Evolutionary conservation across 2,797 vertebrate species (phyloP).

Genomic region (Girardinus metallicus): DNA sequence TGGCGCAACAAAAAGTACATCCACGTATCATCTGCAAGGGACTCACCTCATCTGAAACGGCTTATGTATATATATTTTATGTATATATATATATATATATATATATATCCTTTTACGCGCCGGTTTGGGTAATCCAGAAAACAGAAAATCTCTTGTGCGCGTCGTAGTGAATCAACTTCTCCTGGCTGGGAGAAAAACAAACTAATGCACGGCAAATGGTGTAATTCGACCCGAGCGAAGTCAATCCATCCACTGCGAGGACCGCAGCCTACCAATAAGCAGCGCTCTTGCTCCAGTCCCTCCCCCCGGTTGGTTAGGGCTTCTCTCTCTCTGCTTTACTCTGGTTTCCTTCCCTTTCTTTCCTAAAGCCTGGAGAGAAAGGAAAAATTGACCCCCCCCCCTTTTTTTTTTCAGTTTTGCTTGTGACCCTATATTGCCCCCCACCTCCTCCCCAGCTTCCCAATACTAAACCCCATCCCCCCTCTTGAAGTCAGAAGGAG

Average conservation of each 20-base stretch:
- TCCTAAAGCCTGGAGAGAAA: slow-evolving; percentile 64
- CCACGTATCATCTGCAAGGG: slow-evolving; percentile 44
- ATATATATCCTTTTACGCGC: slow-evolving; percentile 58
- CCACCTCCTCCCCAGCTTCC: slow-evolving; percentile 46
- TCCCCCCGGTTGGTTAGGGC: slow-evolving; percentile 72
- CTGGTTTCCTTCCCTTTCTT: slow-evolving; percentile 73
- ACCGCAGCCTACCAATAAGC: slow-evolving; percentile 76
- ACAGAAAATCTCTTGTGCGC: slow-evolving; percentile 34
- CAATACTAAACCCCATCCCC: slow-evolving; percentile 69
- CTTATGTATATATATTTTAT: background rate
- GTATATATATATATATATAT: slow-evolving; percentile 29
- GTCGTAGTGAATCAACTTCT: slow-evolving; percentile 75
- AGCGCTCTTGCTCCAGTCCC: slow-evolving; percentile 75
- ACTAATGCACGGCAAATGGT: slow-evolving; percentile 86
- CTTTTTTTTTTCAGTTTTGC: slow-evolving; percentile 48
- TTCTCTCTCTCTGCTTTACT: slow-evolving; percentile 47
- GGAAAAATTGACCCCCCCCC: slow-evolving; percentile 64
- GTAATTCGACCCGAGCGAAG: slow-evolving; percentile 90
- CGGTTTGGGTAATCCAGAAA: slow-evolving; percentile 59
- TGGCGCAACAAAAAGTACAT: slow-evolving; percentile 50
- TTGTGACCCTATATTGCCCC: slow-evolving; percentile 78
- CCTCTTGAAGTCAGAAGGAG: slow-evolving; percentile 69
- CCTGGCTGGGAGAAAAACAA: slow-evolving; percentile 84
- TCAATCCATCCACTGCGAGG: slow-evolving; percentile 82
- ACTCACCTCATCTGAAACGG: slow-evolving; percentile 84